Evolutionary conservation across 2,888 invertebrate species (phyloP), one percentile per base, ranked within the genome.

Genomic region (Phymatocera aterrima): DNA sequence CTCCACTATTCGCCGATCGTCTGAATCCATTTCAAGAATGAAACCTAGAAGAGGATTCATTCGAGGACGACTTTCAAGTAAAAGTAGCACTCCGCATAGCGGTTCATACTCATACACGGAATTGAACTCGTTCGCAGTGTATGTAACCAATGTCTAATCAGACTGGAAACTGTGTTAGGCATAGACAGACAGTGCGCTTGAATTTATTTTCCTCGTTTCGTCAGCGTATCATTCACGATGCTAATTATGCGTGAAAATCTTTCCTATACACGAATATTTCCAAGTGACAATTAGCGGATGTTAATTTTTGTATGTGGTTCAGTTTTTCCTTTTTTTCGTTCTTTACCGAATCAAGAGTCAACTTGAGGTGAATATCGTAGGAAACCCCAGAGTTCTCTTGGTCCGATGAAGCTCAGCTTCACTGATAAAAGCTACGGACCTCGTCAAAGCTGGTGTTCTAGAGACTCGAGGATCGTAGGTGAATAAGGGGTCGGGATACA

Each of bases 401-500:
- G 24, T 28, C 43, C 21, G 46, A 24, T 68, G 68, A 43, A 28
- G 12, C 43, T 46, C 24, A 43, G 72, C 48, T 70, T 70, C 46
- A 21, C 51, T 48, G 18, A 48, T 48, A 51, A 72, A 48, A 51
- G 34, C 31, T 51, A 31, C 34, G 51, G 24, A 72, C 72, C 48
- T 34, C 51, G 48, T 31, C 48, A 48, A 72, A 57, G 70, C 61
- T 37, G 72, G 57, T 37, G 57, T 37, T 43, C 34, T 57, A 64
- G 72, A 54, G 64, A 40, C 40, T 24, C 77, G 31, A 72, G 24
- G 77, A 64, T 64, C 28, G 77, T 54, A 24, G 40, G 79, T 79
- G 68, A 70, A 70, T 72, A 48, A 79, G 78, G 61, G 68, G 81
- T 57, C 43, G 78, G n/a, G 65, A 48, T 70, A n/a, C 34, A 70